Percentiles rank a stretch among this genome's conserved stretches.
phyloP scores from a whole-genome alignment of 1,140 invertebrate genomes.

The Eueides isabella region DNA sequence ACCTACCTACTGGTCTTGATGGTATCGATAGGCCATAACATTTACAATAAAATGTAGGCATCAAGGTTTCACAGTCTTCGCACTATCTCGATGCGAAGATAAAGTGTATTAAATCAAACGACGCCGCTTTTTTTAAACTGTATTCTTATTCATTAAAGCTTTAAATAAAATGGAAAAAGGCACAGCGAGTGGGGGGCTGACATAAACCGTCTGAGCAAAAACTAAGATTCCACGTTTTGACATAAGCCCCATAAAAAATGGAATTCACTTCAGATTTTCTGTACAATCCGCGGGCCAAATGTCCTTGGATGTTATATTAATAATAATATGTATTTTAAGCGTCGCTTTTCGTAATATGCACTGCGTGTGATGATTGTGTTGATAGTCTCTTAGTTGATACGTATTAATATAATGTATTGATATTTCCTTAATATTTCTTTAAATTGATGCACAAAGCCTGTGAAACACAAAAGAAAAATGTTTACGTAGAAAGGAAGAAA shows the following conservation, averaged over 20 bases:
- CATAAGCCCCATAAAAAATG: slow-evolving; percentile 51
- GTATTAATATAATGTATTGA: too few relatives aligned
- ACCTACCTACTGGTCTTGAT: slow-evolving; percentile 17
- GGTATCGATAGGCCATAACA: slow-evolving; percentile 23
- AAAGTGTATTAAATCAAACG: slow-evolving; percentile 37
- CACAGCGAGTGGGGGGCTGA: slow-evolving; percentile 64
- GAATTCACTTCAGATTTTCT: slow-evolving; percentile 42
- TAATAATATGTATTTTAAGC: neutral
- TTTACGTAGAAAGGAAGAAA: too few relatives aligned
- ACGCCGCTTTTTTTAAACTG: slow-evolving; percentile 47
- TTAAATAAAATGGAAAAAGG: slow-evolving; percentile 72
- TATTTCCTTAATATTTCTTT: too few relatives aligned
- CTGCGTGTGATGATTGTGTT: neutral
- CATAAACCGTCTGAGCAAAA: slow-evolving; percentile 69
- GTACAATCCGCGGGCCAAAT: slow-evolving; percentile 35
- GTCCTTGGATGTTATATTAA: neutral
- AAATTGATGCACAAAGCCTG: too few relatives aligned
- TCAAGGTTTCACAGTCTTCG: slow-evolving; percentile 12
- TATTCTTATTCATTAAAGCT: slow-evolving; percentile 75
- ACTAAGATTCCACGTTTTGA: slow-evolving; percentile 53
- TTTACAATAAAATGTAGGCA: slow-evolving; percentile 19
- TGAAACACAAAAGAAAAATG: too few relatives aligned
- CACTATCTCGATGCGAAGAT: slow-evolving; percentile 29
- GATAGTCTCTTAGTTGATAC: too few relatives aligned
- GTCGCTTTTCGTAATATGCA: too few relatives aligned